These are phyloP conservation scores for Oncorhynchus kisutch DNA, from an alignment of 2,113 vertebrate genomes.

Conservation along the genomic window DNA sequence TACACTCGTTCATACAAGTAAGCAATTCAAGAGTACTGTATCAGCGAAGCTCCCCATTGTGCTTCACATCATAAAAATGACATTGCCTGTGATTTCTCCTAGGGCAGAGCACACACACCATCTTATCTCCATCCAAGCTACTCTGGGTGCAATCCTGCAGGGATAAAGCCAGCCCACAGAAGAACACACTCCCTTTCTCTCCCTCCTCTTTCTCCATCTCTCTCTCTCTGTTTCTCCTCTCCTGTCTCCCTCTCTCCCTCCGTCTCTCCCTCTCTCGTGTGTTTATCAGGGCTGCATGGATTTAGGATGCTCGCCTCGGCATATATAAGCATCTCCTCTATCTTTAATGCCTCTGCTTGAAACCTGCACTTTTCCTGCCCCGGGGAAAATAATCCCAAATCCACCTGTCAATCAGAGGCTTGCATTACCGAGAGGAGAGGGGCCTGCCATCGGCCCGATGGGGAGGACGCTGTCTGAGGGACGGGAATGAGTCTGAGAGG, in stretches of 20 bases:
- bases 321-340: slow-evolving; percentile 10
- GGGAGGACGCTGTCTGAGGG: slow-evolving; percentile 19
- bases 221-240: neutral
- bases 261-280: neutral
- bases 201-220: neutral
- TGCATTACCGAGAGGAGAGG: too few species aligned
- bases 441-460: slow-evolving; percentile 30
- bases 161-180: slow-evolving; percentile 22
- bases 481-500: slow-evolving; percentile 12
- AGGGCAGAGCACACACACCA: slow-evolving; percentile 16
- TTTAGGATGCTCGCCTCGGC: slow-evolving; percentile 18
- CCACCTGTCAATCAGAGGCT: slow-evolving; percentile 35
- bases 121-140: slow-evolving; percentile 11
- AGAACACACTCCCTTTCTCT: slow-evolving; percentile 8
- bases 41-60: neutral
- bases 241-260: too few species aligned
- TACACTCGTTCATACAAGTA: neutral
- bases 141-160: slow-evolving; percentile 1
- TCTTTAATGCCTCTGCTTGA: slow-evolving; percentile 28
- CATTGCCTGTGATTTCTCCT: neutral
- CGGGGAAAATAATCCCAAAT: slow-evolving; percentile 28
- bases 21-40: neutral
- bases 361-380: slow-evolving; percentile 32
- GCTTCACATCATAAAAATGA: neutral
- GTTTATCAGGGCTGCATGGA: slow-evolving; percentile 24